Percentiles rank a stretch among this genome's conserved stretches.
Conservation (phyloP, 2,113 vertebrate species). For the Psammodynastes pulverulentus region DNA sequence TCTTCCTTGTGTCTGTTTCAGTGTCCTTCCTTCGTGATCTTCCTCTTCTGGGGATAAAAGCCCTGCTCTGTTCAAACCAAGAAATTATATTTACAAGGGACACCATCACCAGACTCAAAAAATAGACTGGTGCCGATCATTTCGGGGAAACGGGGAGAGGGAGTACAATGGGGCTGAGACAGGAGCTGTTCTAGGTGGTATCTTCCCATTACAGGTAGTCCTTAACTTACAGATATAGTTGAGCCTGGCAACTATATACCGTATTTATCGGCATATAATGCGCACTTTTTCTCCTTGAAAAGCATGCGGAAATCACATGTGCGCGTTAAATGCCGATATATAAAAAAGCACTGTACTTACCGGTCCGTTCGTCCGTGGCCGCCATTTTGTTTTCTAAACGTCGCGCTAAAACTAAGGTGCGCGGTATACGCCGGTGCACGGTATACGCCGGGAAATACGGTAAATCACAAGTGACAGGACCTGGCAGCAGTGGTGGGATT, state of each 20-base stretch:
- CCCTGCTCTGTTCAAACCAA: not conserved
- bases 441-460: too few species aligned
- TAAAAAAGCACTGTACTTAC: too few species aligned
- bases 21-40: not conserved
- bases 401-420: too few species aligned
- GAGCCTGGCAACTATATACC: not conserved
- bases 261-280: too few species aligned
- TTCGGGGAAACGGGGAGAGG: not conserved
- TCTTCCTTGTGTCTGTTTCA: not conserved
- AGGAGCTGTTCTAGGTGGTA: not conserved
- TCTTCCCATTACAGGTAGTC: not conserved
- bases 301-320: too few species aligned
- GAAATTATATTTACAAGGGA: not conserved
- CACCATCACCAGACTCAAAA: not conserved
- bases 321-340: too few species aligned
- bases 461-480: too few species aligned
- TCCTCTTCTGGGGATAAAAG: not conserved
- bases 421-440: too few species aligned
- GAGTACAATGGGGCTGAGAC: not conserved
- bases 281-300: too few species aligned
- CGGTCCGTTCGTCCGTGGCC: too few species aligned
- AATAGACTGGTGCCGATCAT: not conserved
- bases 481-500: too few species aligned
- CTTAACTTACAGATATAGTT: not conserved
- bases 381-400: too few species aligned